A percentile compares a stretch with the other conserved stretches of the same genome.
Conservation (phyloP, 2,888 invertebrate species). For the Endomychus coccineus region DNA sequence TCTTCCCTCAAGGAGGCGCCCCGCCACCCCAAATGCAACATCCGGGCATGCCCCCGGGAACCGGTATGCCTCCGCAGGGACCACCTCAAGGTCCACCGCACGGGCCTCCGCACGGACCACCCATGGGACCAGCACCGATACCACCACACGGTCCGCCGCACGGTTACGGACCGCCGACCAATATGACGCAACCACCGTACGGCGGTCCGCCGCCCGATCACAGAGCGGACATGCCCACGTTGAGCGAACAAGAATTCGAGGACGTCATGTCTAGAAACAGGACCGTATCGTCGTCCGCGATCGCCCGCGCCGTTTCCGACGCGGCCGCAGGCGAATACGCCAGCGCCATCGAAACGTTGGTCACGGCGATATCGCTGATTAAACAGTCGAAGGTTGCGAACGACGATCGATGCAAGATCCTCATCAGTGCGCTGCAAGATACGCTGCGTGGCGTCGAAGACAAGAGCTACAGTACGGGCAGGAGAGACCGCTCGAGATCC, state of each 20-base stretch:
- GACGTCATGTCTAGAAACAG: slow-evolving; percentile 96
- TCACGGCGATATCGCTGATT: slow-evolving; percentile 96
- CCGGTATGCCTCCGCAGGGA: slow-evolving; percentile 58
- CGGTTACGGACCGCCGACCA: slow-evolving; percentile 47
- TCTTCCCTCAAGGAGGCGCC: slow-evolving; percentile 76
- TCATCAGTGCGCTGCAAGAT: slow-evolving; percentile 87
- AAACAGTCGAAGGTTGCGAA: slow-evolving; percentile 89
- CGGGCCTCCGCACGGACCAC: slow-evolving; percentile 60
- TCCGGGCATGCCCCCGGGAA: slow-evolving; percentile 42
- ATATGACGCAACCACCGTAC: slow-evolving; percentile 48
- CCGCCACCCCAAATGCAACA: slow-evolving; percentile 51
- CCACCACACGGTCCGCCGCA: slow-evolving; percentile 48
- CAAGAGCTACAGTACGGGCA: slow-evolving; percentile 81
- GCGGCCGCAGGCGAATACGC: slow-evolving; percentile 97
- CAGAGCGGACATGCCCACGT: slow-evolving; percentile 52
- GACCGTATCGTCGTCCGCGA: slow-evolving; percentile 95
- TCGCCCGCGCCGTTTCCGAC: slow-evolving; percentile 93
- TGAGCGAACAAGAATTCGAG: slow-evolving; percentile 94
- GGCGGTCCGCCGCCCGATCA: slow-evolving; percentile 48
- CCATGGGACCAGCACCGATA: slow-evolving; percentile 50
- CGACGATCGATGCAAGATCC: slow-evolving; percentile 96
- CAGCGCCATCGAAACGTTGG: slow-evolving; percentile 96
- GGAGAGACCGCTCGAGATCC: slow-evolving; percentile 51
- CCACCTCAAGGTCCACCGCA: slow-evolving; percentile 60
- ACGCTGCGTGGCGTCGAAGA: slow-evolving; percentile 95